Conservation (phyloP, 2,888 invertebrate genomes). For the Thereva unica region DNA sequence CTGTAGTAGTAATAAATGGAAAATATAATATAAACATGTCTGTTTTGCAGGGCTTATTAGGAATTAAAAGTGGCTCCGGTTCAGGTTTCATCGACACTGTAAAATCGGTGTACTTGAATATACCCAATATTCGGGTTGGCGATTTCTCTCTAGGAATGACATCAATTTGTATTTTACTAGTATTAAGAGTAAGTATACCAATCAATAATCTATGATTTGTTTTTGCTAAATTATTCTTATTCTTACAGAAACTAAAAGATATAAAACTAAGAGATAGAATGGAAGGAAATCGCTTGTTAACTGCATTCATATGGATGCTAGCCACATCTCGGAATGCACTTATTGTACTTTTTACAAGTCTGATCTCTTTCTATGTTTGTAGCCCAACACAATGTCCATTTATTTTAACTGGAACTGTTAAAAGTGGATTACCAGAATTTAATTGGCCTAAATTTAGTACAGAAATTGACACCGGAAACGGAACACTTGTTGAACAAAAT, state of each 20-base stretch:
- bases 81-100: constrained; percentile 77
- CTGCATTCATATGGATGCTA: constrained; percentile 73
- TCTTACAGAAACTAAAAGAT: constrained; percentile 73
- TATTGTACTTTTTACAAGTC: constrained; percentile 66
- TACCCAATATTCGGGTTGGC: constrained; percentile 68
- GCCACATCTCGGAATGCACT: constrained; percentile 85
- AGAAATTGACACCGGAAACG: neutral
- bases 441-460: constrained; percentile 74
- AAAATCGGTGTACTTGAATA: constrained; percentile 69
- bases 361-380: constrained; percentile 69
- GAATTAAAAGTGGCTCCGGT: constrained; percentile 68
- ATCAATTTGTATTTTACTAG: constrained; percentile 73
- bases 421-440: constrained; percentile 70
- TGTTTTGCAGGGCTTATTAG: constrained; percentile 62
- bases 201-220: too few relatives aligned
- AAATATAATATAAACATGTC: too few relatives aligned
- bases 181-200: constrained; percentile 70
- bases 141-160: constrained; percentile 73
- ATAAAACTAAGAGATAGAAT: constrained; percentile 56
- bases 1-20: too few relatives aligned
- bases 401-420: constrained; percentile 73
- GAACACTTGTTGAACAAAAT: constrained; percentile 49
- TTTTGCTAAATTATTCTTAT: neutral
- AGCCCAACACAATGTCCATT: constrained; percentile 64
- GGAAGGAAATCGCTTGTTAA: constrained; percentile 58